Evolutionary conservation across 2,888 invertebrate species (phyloP).

Genomic region (Ormia ochracea): DNA sequence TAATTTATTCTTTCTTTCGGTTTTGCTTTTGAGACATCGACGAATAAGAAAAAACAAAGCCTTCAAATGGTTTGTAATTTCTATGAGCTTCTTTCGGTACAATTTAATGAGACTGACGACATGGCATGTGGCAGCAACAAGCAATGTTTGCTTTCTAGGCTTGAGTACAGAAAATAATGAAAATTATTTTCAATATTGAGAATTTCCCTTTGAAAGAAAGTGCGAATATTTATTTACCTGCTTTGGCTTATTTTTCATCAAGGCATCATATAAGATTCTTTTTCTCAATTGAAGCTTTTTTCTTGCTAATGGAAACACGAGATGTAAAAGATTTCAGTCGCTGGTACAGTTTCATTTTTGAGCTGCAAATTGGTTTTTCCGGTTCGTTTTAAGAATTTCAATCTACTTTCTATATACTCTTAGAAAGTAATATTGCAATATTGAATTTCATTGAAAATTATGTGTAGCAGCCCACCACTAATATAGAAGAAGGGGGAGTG

Average conservation of each 20-base stretch:
- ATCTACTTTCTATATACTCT: not conserved
- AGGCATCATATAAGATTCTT: not conserved
- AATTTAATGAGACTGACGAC: conserved; percentile 1
- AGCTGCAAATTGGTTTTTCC: not conserved
- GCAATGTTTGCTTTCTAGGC: not conserved
- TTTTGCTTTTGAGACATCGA: not conserved
- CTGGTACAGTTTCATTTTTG: conserved; percentile 1
- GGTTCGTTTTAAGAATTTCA: not conserved
- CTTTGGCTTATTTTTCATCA: not conserved
- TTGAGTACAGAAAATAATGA: not conserved
- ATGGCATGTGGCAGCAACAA: not conserved
- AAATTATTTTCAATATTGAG: conserved; percentile 7
- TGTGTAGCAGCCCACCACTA: no score
- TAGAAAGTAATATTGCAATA: not conserved
- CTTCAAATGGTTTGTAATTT: not conserved
- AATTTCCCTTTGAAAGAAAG: not conserved
- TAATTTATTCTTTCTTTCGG: not conserved
- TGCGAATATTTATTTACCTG: not conserved
- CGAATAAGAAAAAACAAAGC: not conserved
- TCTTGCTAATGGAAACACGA: not conserved
- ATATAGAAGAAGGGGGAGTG: no score
- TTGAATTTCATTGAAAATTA: no score
- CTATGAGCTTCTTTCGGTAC: not conserved
- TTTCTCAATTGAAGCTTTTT: not conserved
- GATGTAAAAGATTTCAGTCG: conserved; percentile 16